A percentile compares a stretch with the other conserved stretches of the same genome.
Conservation (phyloP, 2,888 invertebrate genomes). For the Pseudococcus jackbeardsleyi region DNA sequence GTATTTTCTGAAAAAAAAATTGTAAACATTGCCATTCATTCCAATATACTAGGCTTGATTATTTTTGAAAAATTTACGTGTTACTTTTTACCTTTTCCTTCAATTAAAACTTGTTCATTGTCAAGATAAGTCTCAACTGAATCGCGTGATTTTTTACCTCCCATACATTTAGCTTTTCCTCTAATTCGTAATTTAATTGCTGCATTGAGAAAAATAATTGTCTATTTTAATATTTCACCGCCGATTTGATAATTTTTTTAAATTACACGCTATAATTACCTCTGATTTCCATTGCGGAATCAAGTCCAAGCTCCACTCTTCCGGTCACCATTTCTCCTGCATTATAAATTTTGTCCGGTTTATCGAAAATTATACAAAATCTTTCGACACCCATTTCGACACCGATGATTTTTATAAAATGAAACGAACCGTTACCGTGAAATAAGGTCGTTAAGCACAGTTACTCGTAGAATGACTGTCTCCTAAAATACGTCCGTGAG, state of each 20-base stretch:
- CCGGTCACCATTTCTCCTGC: constrained; percentile 78
- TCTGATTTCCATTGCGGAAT: constrained; percentile 78
- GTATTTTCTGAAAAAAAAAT: too few relatives aligned
- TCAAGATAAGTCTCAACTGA: constrained; percentile 85
- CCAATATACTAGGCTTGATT: too few relatives aligned
- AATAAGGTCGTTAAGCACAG: not conserved
- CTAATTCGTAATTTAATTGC: constrained; percentile 81
- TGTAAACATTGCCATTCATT: too few relatives aligned
- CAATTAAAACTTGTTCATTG: constrained; percentile 72
- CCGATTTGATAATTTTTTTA: not conserved
- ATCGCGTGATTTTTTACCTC: too few relatives aligned
- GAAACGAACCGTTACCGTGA: not conserved
- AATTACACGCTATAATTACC: constrained; percentile 70
- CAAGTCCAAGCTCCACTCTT: constrained; percentile 74
- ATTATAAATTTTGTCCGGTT: constrained; percentile 78
- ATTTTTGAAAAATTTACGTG: too few relatives aligned
- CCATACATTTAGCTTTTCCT: constrained; percentile 80
- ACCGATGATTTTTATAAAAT: not conserved
- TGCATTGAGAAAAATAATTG: constrained; percentile 69
- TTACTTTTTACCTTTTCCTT: too few relatives aligned
- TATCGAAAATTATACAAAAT: constrained; percentile 81
- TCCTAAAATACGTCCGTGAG: not conserved
- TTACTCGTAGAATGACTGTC: too few relatives aligned
- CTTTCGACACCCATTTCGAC: constrained; percentile 79
- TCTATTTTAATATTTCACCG: not conserved